Evolutionary conservation across 2,113 vertebrate species (phyloP), one percentile per base, ranked within the genome.

Genomic region (Dipodomys ordii): DNA sequence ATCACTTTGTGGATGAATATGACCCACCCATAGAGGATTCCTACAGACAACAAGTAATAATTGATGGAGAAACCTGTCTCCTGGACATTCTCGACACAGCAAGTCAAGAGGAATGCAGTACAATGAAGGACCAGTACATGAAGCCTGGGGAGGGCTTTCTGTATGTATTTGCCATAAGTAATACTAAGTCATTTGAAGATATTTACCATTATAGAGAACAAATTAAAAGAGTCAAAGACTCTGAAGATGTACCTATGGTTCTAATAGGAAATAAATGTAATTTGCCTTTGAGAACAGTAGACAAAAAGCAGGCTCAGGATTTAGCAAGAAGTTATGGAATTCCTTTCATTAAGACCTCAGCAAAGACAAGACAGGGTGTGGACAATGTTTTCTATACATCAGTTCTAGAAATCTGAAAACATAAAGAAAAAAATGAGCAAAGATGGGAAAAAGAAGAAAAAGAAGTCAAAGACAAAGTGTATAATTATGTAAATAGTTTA

Each of bases 401-500:
- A 99, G 99, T 99, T 96, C 98, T 99, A 98, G 99, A 99, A 99
- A 99, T 99, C 98, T 99, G 99, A 97, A 99, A 99, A 98, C 99
- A 99, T 98, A 99, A 99, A 99, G 99, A 99, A 99, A 99, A 39
- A 99, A 98, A 99, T 99, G 99, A 99, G 99, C 98, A 99, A 99
- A 99, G 99, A 99, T 67, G 99, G 99, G 96, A 99, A 99, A 99
- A 99, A 99, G 99, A 99, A 99, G 99, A 99, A 99, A 99, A 99
- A 99, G 98, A 99, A 99, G 98, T 99, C 99, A 98, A 99, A 99
- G 99, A 99, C 99, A 99, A 99, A 99, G 99, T 99, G 99, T 99
- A 97, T 98, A 98, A 98, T 99, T 98, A 99, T 99, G 99, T 99
- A 99, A 99, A 99, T 98, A 95, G 88, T 96, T 97, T 98, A 97